phyloP scores from a whole-genome alignment of 2,113 vertebrate genomes.

The Theristicus caerulescens region DNA sequence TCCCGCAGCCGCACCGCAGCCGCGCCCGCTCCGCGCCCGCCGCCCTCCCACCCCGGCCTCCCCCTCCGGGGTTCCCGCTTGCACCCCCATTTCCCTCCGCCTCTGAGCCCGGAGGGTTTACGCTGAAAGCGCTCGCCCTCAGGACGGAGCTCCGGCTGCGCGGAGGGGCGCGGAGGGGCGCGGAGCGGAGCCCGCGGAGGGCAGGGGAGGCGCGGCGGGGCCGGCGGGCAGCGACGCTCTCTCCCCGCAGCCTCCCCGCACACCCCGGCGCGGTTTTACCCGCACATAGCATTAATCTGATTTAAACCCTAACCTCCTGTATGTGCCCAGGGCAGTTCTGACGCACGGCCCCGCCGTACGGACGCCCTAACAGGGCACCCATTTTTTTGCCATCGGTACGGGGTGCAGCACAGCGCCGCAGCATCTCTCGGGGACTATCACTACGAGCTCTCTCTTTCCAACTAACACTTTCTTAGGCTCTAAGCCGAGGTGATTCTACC shows the following conservation, averaged over 20 bases:
- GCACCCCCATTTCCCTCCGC: accelerated
- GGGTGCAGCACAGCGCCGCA: accelerated
- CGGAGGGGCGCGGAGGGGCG: neutral
- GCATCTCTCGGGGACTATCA: accelerated
- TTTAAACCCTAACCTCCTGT: accelerated
- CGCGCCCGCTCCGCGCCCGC: neutral
- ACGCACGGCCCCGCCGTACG: accelerated
- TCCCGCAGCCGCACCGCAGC: neutral
- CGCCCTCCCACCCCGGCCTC: neutral
- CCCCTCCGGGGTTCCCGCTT: too few species aligned
- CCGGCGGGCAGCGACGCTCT: neutral
- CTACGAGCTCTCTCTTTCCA: neutral
- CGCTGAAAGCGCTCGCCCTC: neutral
- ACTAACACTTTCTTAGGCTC: accelerated
- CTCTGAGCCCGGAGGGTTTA: neutral
- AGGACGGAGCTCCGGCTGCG: neutral
- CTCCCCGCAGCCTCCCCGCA: too few species aligned
- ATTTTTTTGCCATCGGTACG: accelerated
- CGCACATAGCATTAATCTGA: accelerated
- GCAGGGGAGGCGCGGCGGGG: neutral
- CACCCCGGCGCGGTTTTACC: neutral
- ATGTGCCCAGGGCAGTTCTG: accelerated
- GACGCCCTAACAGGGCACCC: accelerated
- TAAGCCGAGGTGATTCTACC: neutral
- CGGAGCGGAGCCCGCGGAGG: neutral